phyloP scores from a whole-genome alignment of 2,113 vertebrate genomes.

The Hepsetus odoe region DNA sequence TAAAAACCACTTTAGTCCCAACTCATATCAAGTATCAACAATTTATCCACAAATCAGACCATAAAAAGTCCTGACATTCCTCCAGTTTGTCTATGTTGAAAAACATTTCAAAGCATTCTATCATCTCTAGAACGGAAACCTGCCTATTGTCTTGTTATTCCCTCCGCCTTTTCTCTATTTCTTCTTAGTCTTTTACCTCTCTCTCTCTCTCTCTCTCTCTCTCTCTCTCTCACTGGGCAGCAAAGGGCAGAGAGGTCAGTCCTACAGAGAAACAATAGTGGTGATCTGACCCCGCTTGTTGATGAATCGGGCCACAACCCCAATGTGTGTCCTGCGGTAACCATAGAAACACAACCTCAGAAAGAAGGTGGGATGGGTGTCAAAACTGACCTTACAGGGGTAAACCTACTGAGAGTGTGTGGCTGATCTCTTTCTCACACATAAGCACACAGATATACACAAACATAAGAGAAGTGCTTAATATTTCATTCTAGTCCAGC shows the following conservation, averaged over 20 bases:
- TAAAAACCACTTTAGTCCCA: too few relatives aligned
- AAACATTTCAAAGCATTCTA: not conserved
- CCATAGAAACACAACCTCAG: slow-evolving; percentile 6
- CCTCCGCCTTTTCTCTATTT: not conserved
- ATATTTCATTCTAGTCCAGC: too few relatives aligned
- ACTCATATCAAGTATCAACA: too few relatives aligned
- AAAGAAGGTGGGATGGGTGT: slow-evolving; percentile 9
- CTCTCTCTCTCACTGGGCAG: too few relatives aligned
- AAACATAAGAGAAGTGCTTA: not conserved
- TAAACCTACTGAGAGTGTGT: too few relatives aligned
- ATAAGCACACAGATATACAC: slow-evolving; percentile 12
- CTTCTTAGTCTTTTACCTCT: not conserved
- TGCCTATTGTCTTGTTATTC: not conserved
- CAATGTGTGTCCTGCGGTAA: not conserved
- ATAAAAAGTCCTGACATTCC: too few relatives aligned
- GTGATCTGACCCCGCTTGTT: slow-evolving; percentile 22
- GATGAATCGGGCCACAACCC: slow-evolving; percentile 20
- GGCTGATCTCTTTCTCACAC: too few relatives aligned
- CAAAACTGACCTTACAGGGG: not conserved
- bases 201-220: not conserved
- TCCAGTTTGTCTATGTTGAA: not conserved
- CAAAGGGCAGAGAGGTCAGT: not conserved
- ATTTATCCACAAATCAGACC: too few relatives aligned
- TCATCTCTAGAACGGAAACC: not conserved
- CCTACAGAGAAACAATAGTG: not conserved